Conservation (phyloP, 2,797 vertebrate genomes). For the Channa striata region DNA sequence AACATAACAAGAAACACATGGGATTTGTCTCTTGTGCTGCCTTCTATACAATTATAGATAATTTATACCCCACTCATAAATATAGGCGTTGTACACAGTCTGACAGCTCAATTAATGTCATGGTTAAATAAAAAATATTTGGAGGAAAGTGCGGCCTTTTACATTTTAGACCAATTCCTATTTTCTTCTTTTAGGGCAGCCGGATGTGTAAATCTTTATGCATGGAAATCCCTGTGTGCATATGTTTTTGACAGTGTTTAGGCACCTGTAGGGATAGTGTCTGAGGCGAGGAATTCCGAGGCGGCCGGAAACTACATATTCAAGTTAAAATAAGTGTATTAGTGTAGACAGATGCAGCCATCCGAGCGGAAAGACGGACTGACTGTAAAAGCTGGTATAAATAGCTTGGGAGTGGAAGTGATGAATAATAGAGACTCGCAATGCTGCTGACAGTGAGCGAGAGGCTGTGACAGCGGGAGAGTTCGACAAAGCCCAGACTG, state of each 20-base stretch:
- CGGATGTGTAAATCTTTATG: background rate
- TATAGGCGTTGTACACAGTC: background rate
- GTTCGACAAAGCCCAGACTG: conserved; percentile 30
- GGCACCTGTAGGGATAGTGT: conserved; percentile 10
- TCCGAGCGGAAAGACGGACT: conserved; percentile 69
- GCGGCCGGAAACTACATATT: conserved; percentile 19
- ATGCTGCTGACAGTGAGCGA: conserved; percentile 59
- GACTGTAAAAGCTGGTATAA: conserved; percentile 83
- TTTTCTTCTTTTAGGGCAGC: background rate
- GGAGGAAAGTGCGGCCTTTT: background rate
- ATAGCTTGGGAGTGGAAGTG: conserved; percentile 75
- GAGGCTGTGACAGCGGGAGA: conserved; percentile 47
- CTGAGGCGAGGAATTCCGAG: conserved; percentile 20
- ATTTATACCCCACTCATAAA: background rate
- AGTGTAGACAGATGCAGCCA: conserved; percentile 70
- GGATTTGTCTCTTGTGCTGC: background rate
- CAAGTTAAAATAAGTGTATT: conserved; percentile 62
- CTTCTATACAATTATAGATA: background rate
- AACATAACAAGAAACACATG: conserved; percentile 13
- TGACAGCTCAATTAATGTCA: background rate
- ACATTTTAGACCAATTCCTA: background rate
- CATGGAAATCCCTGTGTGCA: background rate
- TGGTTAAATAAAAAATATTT: background rate
- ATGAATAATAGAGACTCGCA: conserved; percentile 83
- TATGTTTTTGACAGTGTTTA: background rate